These are phyloP conservation scores for Epinotia nisella DNA, from an alignment of 2,888 invertebrate species.

Conservation along the genomic window DNA sequence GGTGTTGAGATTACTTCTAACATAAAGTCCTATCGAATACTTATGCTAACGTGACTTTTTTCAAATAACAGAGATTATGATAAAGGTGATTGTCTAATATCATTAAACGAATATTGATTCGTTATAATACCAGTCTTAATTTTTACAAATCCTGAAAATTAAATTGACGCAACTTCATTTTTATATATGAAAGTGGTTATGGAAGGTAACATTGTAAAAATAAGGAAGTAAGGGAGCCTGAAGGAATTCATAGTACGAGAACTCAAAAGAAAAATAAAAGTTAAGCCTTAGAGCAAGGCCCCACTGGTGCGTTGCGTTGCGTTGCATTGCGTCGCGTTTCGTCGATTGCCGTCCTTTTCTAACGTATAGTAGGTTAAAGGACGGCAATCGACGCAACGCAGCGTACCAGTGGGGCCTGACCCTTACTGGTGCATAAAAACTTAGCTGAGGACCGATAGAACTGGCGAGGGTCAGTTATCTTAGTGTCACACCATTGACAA, in stretches of 20 bases:
- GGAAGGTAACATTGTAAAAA: neutral
- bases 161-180: neutral
- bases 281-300: too few species aligned
- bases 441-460: too few species aligned
- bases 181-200: too few species aligned
- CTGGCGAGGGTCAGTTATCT: too few species aligned
- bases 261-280: neutral
- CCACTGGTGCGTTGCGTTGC: too few species aligned
- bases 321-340: too few species aligned
- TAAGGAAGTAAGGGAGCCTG: neutral
- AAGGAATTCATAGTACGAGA: neutral
- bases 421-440: neutral
- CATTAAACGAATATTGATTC: constrained; percentile 27
- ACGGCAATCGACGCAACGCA: too few species aligned
- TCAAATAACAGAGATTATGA: constrained; percentile 11
- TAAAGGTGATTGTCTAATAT: constrained; percentile 22
- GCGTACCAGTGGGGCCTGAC: too few species aligned
- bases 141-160: neutral
- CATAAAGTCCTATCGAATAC: neutral
- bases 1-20: neutral
- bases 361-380: too few species aligned
- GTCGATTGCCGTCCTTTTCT: too few species aligned
- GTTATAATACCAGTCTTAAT: neutral
- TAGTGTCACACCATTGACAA: too few species aligned
- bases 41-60: constrained; percentile 26